phyloP scores from a whole-genome alignment of 2,113 vertebrate species.

The Anarrhichthys ocellatus region DNA sequence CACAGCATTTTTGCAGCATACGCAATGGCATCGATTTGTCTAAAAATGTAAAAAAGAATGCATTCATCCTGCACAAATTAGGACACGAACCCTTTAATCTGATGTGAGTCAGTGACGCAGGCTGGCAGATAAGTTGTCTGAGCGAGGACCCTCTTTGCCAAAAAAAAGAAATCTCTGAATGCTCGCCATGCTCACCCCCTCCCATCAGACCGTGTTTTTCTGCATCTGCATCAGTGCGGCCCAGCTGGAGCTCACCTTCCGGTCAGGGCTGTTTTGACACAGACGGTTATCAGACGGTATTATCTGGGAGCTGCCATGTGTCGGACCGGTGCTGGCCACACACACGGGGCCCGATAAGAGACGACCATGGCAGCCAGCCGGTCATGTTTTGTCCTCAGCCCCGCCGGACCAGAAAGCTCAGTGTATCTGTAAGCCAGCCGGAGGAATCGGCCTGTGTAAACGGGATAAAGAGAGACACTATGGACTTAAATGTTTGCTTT shows the following conservation, averaged over 20 bases:
- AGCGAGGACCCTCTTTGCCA: not conserved
- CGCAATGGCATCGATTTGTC: not conserved
- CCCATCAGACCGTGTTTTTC: slow-evolving; percentile 34
- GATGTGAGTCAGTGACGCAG: slow-evolving; percentile 1
- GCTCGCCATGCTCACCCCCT: slow-evolving; percentile 15
- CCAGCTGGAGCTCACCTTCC: slow-evolving; percentile 52
- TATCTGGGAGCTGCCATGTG: slow-evolving; percentile 65
- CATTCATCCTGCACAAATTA: not conserved
- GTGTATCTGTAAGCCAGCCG: slow-evolving; percentile 31
- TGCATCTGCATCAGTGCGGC: slow-evolving; percentile 25
- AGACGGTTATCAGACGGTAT: slow-evolving; percentile 61
- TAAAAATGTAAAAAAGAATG: not conserved
- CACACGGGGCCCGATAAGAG: slow-evolving; percentile 66
- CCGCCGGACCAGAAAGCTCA: slow-evolving; percentile 49
- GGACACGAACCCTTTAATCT: not conserved
- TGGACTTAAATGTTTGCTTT: slow-evolving; percentile 54
- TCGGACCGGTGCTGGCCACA: slow-evolving; percentile 48
- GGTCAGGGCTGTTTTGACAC: slow-evolving; percentile 52
- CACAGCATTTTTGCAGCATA: not conserved
- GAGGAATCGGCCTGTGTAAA: slow-evolving; percentile 61
- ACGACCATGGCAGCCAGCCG: slow-evolving; percentile 54
- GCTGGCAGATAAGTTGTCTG: slow-evolving; percentile 26
- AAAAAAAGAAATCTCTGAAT: not conserved
- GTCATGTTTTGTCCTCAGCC: slow-evolving; percentile 56
- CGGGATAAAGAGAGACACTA: slow-evolving; percentile 42